Conservation (phyloP, 2,888 invertebrate species). For the Eupithecia pulchellata region DNA sequence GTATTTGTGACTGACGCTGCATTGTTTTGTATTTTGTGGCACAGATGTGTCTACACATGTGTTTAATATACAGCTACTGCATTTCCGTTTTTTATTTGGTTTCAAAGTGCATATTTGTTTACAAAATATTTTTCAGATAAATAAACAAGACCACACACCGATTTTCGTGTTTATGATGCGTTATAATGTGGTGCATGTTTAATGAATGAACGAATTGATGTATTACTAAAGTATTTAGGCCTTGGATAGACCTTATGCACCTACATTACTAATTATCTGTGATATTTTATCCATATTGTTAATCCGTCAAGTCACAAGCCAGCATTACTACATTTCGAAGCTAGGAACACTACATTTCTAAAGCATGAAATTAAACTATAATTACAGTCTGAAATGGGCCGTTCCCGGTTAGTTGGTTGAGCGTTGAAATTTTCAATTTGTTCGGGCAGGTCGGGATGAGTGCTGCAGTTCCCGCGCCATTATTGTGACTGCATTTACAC, state of each 20-base stretch:
- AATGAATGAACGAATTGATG: background rate
- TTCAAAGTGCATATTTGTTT: conserved; percentile 9
- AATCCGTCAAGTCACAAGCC: background rate
- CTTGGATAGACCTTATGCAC: background rate
- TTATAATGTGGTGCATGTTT: background rate
- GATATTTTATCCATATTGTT: too few species aligned
- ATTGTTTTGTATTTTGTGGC: conserved; percentile 58
- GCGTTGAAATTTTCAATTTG: conserved; percentile 59
- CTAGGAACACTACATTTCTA: background rate
- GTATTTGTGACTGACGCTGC: conserved; percentile 62
- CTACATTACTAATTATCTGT: too few species aligned
- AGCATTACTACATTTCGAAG: too few species aligned
- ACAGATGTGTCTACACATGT: conserved; percentile 54
- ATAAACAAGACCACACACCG: conserved; percentile 13
- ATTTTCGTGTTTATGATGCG: background rate
- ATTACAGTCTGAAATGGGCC: conserved; percentile 44
- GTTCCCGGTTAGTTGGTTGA: conserved; percentile 58
- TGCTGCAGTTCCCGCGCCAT: conserved; percentile 59
- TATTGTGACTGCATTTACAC: conserved; percentile 34
- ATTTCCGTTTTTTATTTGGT: conserved; percentile 39
- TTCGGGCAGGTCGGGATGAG: conserved; percentile 49
- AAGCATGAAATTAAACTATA: conserved; percentile 37
- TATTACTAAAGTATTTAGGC: background rate
- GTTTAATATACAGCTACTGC: conserved; percentile 43
- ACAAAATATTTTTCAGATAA: background rate